A percentile compares a stretch with the other conserved stretches of the same genome.
These are phyloP conservation scores for Zaprionus camerounensis DNA, from an alignment of 1,140 invertebrate genomes.

Conservation along the genomic window DNA sequence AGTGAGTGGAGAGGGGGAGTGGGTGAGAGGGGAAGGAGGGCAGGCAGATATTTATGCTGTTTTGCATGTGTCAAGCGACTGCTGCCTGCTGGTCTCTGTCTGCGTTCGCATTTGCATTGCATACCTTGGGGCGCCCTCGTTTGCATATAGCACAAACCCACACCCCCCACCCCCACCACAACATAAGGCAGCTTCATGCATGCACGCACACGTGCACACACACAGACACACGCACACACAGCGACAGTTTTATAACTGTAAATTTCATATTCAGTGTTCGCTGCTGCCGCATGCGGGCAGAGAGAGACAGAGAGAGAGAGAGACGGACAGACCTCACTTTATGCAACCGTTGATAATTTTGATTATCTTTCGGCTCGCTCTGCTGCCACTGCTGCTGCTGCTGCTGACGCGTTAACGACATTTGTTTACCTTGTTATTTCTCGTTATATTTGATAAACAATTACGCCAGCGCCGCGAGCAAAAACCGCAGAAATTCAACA, in stretches of 20 bases:
- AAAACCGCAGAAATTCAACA: neutral
- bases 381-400: neutral
- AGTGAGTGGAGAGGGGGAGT: neutral
- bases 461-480: slow-evolving; percentile 12
- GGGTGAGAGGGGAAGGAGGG: no score
- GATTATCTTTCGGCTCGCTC: slow-evolving; percentile 5
- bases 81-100: slow-evolving; percentile 32
- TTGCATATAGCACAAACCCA: slow-evolving; percentile 40
- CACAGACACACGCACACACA: neutral
- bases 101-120: slow-evolving; percentile 69
- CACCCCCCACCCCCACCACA: neutral
- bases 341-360: slow-evolving; percentile 4
- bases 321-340: neutral
- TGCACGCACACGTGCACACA: slow-evolving; percentile 19
- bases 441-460: slow-evolving; percentile 22
- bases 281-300: slow-evolving; percentile 17
- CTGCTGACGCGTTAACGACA: slow-evolving; percentile 41
- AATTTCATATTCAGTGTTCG: slow-evolving; percentile 61
- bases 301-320: neutral
- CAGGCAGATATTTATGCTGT: slow-evolving; percentile 39
- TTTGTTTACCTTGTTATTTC: slow-evolving; percentile 19
- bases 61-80: slow-evolving; percentile 71
- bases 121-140: slow-evolving; percentile 77
- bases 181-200: slow-evolving; percentile 41
- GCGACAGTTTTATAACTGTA: slow-evolving; percentile 51